Conservation (phyloP, 2,888 invertebrate genomes). For the Epinotia nisella region DNA sequence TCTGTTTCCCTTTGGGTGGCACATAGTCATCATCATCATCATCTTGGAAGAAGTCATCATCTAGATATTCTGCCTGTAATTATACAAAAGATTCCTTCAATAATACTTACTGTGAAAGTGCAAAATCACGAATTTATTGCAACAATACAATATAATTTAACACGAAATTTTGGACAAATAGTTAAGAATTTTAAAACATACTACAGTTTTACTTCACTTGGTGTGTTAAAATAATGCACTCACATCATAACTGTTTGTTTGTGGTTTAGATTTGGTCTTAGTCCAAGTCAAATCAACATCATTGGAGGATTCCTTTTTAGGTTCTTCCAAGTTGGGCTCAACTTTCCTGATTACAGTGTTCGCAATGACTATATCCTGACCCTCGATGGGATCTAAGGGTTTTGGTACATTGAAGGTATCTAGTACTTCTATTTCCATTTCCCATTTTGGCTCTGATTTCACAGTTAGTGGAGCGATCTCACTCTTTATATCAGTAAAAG, state of each 20-base stretch:
- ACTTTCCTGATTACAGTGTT: conserved; percentile 79
- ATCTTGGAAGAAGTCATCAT: conserved; percentile 70
- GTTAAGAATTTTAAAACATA: neutral
- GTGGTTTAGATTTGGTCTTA: conserved; percentile 50
- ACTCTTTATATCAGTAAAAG: conserved; percentile 79
- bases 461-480: conserved; percentile 75
- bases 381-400: conserved; percentile 65
- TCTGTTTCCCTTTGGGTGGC: conserved; percentile 67
- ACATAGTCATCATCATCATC: conserved; percentile 77
- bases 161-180: too few species aligned
- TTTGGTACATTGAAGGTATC: conserved; percentile 53
- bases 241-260: conserved; percentile 18
- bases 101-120: too few species aligned
- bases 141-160: too few species aligned
- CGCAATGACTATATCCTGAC: conserved; percentile 76
- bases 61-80: conserved; percentile 68
- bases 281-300: conserved; percentile 69
- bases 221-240: conserved; percentile 8
- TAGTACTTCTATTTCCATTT: conserved; percentile 73
- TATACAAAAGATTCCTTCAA: neutral
- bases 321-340: conserved; percentile 60
- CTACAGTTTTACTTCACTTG: neutral
- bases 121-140: too few species aligned
- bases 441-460: conserved; percentile 78
- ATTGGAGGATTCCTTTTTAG: conserved; percentile 51